phyloP scores from a whole-genome alignment of 2,888 invertebrate species.

The Orthosia cruda region DNA sequence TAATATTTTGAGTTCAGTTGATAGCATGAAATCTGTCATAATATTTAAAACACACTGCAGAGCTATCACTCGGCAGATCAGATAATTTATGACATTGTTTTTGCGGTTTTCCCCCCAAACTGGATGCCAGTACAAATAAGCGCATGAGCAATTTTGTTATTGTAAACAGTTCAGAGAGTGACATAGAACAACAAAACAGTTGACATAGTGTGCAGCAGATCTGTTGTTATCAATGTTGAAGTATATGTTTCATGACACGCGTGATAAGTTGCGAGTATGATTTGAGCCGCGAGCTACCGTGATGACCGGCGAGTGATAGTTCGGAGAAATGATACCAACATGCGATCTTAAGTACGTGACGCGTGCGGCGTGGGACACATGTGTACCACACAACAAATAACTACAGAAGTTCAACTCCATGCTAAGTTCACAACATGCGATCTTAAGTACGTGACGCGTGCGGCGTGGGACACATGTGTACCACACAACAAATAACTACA shows the following conservation, averaged over 20 bases:
- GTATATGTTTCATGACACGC: background rate
- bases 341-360: background rate
- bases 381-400: background rate
- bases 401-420: slow-evolving; percentile 4
- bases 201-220: background rate
- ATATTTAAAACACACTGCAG: background rate
- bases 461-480: background rate
- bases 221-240: slow-evolving; percentile 5
- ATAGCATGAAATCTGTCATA: background rate
- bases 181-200: slow-evolving; percentile 16
- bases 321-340: background rate
- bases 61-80: slow-evolving; percentile 13
- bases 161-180: slow-evolving; percentile 19
- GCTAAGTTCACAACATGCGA: background rate
- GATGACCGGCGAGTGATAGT: background rate
- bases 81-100: background rate
- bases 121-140: slow-evolving; percentile 8
- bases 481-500: slow-evolving; percentile 3
- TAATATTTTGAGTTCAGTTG: background rate
- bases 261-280: background rate
- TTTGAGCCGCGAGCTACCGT: background rate
- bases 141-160: slow-evolving; percentile 25
- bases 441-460: background rate
- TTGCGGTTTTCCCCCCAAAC: background rate
- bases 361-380: background rate